Conservation (phyloP, 2,113 vertebrate genomes). For the Synchiropus splendidus region DNA sequence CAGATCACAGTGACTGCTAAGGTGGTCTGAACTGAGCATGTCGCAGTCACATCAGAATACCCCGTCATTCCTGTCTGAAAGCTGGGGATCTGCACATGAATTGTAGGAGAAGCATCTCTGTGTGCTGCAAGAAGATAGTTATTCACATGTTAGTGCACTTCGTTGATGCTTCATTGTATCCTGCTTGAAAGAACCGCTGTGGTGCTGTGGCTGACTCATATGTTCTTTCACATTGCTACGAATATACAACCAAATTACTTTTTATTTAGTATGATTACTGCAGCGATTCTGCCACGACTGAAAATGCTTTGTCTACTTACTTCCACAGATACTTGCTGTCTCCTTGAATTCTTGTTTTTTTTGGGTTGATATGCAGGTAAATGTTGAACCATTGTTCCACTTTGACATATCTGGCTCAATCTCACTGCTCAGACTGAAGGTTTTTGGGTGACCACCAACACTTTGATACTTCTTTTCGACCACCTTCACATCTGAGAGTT, state of each 20-base stretch:
- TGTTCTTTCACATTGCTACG: too few relatives aligned
- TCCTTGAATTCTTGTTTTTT: rapidly evolving
- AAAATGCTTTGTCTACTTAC: too few relatives aligned
- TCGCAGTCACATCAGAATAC: background rate
- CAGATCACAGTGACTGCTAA: constrained; percentile 30
- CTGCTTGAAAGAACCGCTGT: too few relatives aligned
- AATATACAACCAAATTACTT: too few relatives aligned
- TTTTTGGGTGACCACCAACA: rapidly evolving
- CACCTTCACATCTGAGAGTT: rapidly evolving
- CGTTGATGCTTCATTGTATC: background rate
- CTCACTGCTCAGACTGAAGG: constrained; percentile 33
- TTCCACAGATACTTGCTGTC: constrained; percentile 35
- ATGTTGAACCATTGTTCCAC: constrained; percentile 24
- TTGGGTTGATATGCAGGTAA: constrained; percentile 30
- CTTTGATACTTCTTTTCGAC: constrained; percentile 5
- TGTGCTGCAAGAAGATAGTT: constrained; percentile 12
- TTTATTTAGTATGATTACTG: too few relatives aligned
- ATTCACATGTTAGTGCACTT: background rate
- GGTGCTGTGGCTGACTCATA: too few relatives aligned
- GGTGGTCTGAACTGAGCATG: constrained; percentile 33
- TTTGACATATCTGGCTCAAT: constrained; percentile 9
- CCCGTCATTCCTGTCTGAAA: constrained; percentile 22
- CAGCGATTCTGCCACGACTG: too few relatives aligned
- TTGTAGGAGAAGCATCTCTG: constrained; percentile 1
- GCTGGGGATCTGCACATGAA: constrained; percentile 32